Evolutionary conservation across 1,140 invertebrate species (phyloP), one percentile per base, ranked within the genome.

Genomic region (Leptinotarsa undecemlineata): DNA sequence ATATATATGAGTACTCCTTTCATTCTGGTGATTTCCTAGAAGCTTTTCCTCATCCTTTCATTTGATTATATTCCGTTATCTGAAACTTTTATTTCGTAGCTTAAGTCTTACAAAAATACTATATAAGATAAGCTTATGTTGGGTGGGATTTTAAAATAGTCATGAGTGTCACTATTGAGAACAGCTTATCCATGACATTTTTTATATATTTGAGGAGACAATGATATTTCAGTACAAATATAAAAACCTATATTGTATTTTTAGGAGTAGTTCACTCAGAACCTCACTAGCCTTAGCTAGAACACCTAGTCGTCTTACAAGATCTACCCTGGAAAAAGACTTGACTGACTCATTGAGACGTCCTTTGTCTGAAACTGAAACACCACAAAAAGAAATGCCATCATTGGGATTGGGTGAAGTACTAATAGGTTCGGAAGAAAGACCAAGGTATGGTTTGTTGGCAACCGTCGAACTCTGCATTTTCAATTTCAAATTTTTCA

Each of bases 321-420:
- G 51, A 57, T 57, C 51, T 57, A 57, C 51, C 15, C 6, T 57
- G 14, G 51, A 57, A 57, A 57, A 57, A 57, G 51, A 57, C n/a
- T 57, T 57, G 51, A 57, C 51, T n/a, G 51, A 57, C 51, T 57
- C 51, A 17, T 57, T 57, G 51, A 57, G n/a, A 19, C 51, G 51
- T 57, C 33, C 33, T 42, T 15, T 57, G n/a, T 57, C 51, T 17
- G 51, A 17, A 57, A 57, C n/a, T 17, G 51, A 57, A 57, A 57
- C 51, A 57, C 51, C 51, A 57, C 51, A 57, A 19, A 57, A 57
- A 19, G 51, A 57, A 57, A 57, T 57, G 51, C 51, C 17, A 5
- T 57, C 51, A 15, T 57, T 57, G n/a, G 51, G 15, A 17, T n/a
- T 57, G 17, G 51, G 51, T 17, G 51, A 57, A 57, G n/a, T 57